These are phyloP conservation scores for Oncorhynchus kisutch DNA, from an alignment of 2,113 vertebrate genomes.

Conservation along the genomic window DNA sequence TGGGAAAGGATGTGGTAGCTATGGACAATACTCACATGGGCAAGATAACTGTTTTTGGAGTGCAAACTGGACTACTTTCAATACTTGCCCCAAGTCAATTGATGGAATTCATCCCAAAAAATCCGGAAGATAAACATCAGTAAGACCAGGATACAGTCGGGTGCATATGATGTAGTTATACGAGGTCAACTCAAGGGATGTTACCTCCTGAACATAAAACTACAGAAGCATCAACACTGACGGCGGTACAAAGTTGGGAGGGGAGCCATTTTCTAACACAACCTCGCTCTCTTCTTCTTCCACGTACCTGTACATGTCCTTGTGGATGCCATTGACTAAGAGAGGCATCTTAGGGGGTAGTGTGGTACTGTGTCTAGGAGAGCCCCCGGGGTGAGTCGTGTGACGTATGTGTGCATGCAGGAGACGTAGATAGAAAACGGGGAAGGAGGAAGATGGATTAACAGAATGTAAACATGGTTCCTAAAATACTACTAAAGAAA, in stretches of 20 bases:
- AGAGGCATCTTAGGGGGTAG: slow-evolving; percentile 86
- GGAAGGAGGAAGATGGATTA: slow-evolving; percentile 23
- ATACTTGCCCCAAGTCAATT: no score
- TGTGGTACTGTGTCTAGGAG: slow-evolving; percentile 79
- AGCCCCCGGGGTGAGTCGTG: slow-evolving; percentile 68
- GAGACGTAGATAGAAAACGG: slow-evolving; percentile 26
- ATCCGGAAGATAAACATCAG: no score
- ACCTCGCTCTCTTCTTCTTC: not conserved
- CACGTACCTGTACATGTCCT: slow-evolving; percentile 78
- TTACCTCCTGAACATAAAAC: no score
- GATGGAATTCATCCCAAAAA: no score
- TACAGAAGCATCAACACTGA: no score
- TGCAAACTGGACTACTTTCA: no score
- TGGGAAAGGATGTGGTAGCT: not conserved
- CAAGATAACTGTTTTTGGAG: not conserved
- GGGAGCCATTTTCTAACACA: not conserved
- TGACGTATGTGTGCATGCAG: slow-evolving; percentile 60
- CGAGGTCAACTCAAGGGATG: no score
- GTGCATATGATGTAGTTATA: no score
- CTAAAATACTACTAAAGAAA: not conserved
- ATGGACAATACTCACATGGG: not conserved
- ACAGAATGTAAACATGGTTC: not conserved
- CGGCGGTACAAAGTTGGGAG: not conserved
- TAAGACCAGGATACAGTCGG: no score
- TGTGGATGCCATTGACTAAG: slow-evolving; percentile 79